phyloP scores from a whole-genome alignment of 2,113 vertebrate genomes.

The Tympanuchus pallidicinctus region DNA sequence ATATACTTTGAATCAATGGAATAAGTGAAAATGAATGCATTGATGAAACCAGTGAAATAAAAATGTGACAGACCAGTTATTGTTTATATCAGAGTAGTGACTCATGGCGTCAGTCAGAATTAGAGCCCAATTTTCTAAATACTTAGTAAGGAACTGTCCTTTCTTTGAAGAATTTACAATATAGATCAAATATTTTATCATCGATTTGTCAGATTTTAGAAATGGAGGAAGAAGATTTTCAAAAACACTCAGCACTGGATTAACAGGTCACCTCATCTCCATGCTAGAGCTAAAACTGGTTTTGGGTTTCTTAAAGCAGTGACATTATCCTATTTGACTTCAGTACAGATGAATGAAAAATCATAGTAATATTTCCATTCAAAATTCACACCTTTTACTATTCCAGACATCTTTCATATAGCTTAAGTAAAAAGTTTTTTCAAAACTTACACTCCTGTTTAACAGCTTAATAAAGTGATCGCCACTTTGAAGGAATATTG shows the following conservation, averaged over 20 bases:
- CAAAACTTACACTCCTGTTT: background rate
- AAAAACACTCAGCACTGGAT: background rate
- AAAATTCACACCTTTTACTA: background rate
- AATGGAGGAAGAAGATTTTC: background rate
- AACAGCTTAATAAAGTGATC: background rate
- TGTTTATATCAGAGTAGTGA: background rate
- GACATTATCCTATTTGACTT: background rate
- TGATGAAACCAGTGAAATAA: background rate
- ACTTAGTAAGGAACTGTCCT: background rate
- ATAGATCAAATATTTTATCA: background rate
- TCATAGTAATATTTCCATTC: slow-evolving; percentile 2
- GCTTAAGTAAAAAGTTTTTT: background rate
- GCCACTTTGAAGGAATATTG: background rate
- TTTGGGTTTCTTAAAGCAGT: background rate
- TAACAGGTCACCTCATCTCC: background rate
- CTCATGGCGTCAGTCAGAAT: background rate
- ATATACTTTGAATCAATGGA: background rate
- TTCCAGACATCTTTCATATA: background rate
- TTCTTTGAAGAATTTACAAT: background rate
- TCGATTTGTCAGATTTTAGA: background rate
- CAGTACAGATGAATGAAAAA: slow-evolving; percentile 26
- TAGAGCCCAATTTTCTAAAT: background rate
- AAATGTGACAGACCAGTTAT: background rate
- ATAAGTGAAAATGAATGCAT: background rate
- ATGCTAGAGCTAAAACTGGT: background rate